Evolutionary conservation across 2,888 invertebrate species (phyloP), one percentile per base, ranked within the genome.

Genomic region (Drosophila setosimentum): DNA sequence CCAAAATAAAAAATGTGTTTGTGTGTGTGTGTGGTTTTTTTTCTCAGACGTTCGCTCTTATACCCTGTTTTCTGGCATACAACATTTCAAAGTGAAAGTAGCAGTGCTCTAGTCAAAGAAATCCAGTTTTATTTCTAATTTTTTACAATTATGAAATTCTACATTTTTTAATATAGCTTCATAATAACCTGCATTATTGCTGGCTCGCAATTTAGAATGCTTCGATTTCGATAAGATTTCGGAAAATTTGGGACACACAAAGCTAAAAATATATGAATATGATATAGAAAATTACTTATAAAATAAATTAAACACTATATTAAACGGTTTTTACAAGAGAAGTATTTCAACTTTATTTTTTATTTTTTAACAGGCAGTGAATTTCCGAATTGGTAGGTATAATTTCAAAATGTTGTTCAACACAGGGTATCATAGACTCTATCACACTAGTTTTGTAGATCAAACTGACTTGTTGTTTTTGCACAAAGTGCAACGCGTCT

Each of bases 401-500:
- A 45, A 45, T 16, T 45, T 45, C 8, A 2, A 4, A 45, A 16
- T 1, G 3, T 33, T 11, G 5, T 0, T 1, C 10, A 16, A 11
- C 8, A 24, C 27, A 50, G 68, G 58, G 70, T 70, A 42, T 42
- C 32, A 50, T 2, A 1, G 0, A 8, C 49, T 68, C 37, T 8
- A 7, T 16, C 24, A 24, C 16, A 16, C n/a, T 24, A 16, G 16
- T 24, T 11, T 1, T 18, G 3, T 5, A 16, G n/a, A n/a, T 33
- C 49, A 69, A 29, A 33, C 16, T 24, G 45, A 42, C 60, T 70
- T 74, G 67, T 80, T 77, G 68, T 67, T 66, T 73, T 72, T 62
- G 58, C 58, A 37, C 58, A 66, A 88, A 83, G 48, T 90, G 90
- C 86, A 90, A 84, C 76, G 89, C 42, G 82, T 86, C 92, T 92